Conservation (phyloP, 2,113 vertebrate genomes). For the Cebidichthys violaceus region DNA sequence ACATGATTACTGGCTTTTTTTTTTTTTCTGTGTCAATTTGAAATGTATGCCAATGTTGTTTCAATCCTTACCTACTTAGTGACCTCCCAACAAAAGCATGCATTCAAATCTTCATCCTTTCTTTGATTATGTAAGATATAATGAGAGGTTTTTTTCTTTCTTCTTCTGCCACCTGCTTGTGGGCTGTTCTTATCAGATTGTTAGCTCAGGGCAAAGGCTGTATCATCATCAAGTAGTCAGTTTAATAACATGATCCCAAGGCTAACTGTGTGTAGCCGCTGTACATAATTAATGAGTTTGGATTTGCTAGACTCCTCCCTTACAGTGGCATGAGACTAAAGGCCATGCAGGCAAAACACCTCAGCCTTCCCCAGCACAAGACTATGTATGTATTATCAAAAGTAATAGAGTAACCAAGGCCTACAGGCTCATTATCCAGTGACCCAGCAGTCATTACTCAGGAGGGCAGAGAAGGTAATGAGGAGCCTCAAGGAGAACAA, state of each 20-base stretch:
- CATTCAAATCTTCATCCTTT: neutral
- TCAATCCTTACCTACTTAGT: neutral
- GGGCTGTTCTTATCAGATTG: constrained; percentile 2
- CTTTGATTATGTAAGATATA: neutral
- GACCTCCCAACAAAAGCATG: neutral
- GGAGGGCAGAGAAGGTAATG: constrained; percentile 72
- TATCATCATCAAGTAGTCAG: constrained; percentile 1
- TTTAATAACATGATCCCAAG: constrained; percentile 42
- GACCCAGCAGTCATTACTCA: constrained; percentile 71
- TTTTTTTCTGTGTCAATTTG: neutral
- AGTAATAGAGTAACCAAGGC: constrained; percentile 71
- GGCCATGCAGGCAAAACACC: constrained; percentile 12
- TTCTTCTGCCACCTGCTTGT: constrained; percentile 4
- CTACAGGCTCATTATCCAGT: constrained; percentile 75
- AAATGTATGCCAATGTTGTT: neutral
- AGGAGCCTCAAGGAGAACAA: constrained; percentile 67
- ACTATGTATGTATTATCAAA: constrained; percentile 74
- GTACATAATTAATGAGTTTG: constrained; percentile 45
- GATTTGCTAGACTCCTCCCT: constrained; percentile 27
- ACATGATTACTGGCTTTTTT: neutral
- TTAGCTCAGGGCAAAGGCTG: constrained; percentile 4
- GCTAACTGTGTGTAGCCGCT: constrained; percentile 44
- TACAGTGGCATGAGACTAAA: constrained; percentile 1
- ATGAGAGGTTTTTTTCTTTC: neutral
- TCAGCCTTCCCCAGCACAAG: constrained; percentile 23